phyloP scores from a whole-genome alignment of 2,113 vertebrate genomes.

The Syngnathus typhle region DNA sequence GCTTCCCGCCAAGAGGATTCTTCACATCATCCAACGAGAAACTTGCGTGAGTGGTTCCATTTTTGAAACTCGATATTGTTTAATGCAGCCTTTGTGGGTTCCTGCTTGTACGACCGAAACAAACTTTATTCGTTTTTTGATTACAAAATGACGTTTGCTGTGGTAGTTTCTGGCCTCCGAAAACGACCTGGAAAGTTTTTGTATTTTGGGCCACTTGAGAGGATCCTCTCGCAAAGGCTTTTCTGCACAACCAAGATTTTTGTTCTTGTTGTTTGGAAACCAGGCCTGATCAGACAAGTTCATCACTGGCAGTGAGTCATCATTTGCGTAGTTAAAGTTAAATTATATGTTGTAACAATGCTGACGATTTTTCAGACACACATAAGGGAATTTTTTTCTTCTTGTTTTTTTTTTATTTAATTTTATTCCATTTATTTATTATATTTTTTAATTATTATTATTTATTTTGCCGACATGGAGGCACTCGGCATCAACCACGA shows the following conservation, averaged over 20 bases:
- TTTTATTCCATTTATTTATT: too few species aligned
- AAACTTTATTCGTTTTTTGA: constrained; percentile 56
- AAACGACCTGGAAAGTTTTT: constrained; percentile 48
- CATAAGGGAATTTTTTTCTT: neutral
- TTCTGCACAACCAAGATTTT: constrained; percentile 32
- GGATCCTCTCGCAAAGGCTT: constrained; percentile 39
- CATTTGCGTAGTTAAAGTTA: constrained; percentile 16
- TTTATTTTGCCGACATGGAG: too few species aligned
- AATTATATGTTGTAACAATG: constrained; percentile 46
- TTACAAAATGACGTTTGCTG: constrained; percentile 52
- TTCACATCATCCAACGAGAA: constrained; percentile 74
- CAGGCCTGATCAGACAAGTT: constrained; percentile 58
- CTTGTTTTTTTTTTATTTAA: too few species aligned
- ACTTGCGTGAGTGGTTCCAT: constrained; percentile 69
- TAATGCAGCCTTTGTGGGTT: constrained; percentile 36
- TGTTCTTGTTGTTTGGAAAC: constrained; percentile 43
- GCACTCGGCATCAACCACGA: too few species aligned
- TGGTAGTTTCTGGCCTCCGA: constrained; percentile 50
- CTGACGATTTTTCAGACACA: constrained; percentile 31
- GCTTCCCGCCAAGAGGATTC: constrained; percentile 74
- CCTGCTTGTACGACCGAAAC: constrained; percentile 36
- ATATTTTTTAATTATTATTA: neutral
- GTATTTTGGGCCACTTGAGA: constrained; percentile 54
- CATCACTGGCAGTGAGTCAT: constrained; percentile 39
- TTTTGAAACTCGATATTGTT: constrained; percentile 48